Evolutionary conservation across 2,113 vertebrate genomes (phyloP).

Genomic region (Drymodes brunneopygia): DNA sequence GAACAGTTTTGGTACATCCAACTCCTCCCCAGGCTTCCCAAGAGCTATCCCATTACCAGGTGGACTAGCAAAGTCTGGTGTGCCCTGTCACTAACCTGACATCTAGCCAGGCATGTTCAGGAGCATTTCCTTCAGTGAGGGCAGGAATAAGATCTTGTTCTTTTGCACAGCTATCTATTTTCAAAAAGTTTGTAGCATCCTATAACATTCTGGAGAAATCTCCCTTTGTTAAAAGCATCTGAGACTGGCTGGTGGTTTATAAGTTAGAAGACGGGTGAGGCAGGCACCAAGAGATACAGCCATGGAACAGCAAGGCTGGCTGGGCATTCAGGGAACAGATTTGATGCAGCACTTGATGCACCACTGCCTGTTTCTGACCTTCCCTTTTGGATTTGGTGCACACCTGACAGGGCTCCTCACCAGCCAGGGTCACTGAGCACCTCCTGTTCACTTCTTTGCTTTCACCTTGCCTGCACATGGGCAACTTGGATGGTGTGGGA

Average conservation of each 20-base stretch:
- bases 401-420: neutral
- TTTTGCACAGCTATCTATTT: neutral
- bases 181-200: neutral
- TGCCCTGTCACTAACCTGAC: neutral
- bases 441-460: neutral
- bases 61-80: neutral
- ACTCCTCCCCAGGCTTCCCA: neutral
- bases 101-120: accelerated
- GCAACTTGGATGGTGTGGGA: accelerated
- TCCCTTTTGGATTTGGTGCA: neutral
- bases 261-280: neutral
- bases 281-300: neutral
- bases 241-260: neutral
- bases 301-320: neutral
- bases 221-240: neutral
- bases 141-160: neutral
- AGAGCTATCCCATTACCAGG: neutral
- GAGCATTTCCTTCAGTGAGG: neutral
- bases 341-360: neutral
- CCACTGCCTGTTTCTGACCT: neutral
- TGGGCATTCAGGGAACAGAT: neutral
- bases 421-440: neutral
- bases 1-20: neutral
- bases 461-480: neutral
- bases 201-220: neutral